Percentiles rank a stretch among this genome's conserved stretches.
Evolutionary conservation across 2,888 invertebrate genomes (phyloP).

Genomic region (Cepaea hortensis): DNA sequence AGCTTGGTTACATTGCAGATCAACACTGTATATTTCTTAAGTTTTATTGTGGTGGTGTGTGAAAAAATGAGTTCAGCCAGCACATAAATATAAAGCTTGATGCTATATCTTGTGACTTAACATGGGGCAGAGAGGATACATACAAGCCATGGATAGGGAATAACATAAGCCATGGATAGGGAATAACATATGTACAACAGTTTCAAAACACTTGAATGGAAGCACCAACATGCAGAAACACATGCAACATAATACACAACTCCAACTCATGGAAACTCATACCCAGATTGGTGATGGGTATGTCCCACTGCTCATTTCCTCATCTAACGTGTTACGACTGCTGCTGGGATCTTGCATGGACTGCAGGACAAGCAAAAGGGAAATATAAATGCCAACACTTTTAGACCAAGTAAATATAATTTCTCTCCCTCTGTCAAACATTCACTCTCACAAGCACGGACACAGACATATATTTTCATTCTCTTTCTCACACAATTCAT

Average conservation of each 20-base stretch:
- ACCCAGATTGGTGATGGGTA: constrained; percentile 55
- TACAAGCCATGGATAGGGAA: constrained; percentile 14
- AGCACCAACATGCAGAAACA: constrained; percentile 27
- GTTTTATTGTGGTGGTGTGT: no score
- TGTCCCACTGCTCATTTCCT: constrained; percentile 45
- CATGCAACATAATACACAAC: constrained; percentile 29
- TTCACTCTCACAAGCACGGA: no score
- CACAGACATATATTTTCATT: no score
- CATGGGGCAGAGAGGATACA: neutral
- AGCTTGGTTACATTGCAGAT: no score
- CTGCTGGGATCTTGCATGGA: constrained; percentile 51
- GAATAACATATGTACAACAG: constrained; percentile 1
- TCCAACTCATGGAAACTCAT: constrained; percentile 47
- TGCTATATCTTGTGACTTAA: neutral
- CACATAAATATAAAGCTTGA: neutral
- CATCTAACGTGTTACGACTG: constrained; percentile 48
- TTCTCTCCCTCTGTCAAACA: no score
- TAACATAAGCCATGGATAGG: neutral
- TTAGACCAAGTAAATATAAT: no score
- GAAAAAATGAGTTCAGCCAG: no score
- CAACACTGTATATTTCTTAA: no score
- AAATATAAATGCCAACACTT: no score
- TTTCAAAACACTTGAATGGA: constrained; percentile 3
- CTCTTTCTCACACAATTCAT: no score
- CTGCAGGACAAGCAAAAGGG: constrained; percentile 4